Evolutionary conservation across 1,140 invertebrate species (phyloP).

Genomic region (Agrilus planipennis): DNA sequence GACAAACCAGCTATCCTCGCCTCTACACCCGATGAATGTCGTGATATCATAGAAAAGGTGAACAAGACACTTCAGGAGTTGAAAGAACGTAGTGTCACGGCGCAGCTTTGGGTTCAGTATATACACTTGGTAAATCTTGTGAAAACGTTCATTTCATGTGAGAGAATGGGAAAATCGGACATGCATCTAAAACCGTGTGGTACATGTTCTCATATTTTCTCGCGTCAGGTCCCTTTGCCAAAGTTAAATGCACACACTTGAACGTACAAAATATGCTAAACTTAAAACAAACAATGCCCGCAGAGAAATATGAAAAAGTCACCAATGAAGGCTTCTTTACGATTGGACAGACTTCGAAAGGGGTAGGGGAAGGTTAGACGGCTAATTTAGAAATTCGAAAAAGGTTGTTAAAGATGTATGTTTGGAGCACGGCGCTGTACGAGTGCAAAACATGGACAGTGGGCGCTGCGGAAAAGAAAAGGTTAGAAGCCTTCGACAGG

Average conservation of each 20-base stretch:
- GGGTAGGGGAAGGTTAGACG: no score
- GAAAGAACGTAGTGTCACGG: not conserved
- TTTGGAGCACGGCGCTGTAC: no score
- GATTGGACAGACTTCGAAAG: no score
- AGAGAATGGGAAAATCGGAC: not conserved
- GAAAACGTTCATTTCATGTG: constrained; percentile 1
- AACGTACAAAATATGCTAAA: not conserved
- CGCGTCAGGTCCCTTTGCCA: not conserved
- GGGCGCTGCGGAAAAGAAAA: no score
- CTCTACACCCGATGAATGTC: not conserved
- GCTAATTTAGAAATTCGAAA: no score
- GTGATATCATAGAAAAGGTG: not conserved
- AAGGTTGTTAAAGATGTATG: no score
- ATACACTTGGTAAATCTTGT: not conserved
- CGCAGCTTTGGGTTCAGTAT: not conserved
- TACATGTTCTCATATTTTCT: constrained; percentile 1
- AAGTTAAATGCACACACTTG: not conserved
- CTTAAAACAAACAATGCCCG: constrained; percentile 1
- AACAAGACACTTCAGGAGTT: not conserved
- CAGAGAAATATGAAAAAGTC: no score
- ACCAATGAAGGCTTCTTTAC: no score
- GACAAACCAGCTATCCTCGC: not conserved
- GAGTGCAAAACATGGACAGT: no score
- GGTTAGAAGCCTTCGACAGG: no score
- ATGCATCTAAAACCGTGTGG: not conserved